Base-by-base conservation (phyloP, 2,888 invertebrate genomes). In the Machimus rusticus region DNA sequence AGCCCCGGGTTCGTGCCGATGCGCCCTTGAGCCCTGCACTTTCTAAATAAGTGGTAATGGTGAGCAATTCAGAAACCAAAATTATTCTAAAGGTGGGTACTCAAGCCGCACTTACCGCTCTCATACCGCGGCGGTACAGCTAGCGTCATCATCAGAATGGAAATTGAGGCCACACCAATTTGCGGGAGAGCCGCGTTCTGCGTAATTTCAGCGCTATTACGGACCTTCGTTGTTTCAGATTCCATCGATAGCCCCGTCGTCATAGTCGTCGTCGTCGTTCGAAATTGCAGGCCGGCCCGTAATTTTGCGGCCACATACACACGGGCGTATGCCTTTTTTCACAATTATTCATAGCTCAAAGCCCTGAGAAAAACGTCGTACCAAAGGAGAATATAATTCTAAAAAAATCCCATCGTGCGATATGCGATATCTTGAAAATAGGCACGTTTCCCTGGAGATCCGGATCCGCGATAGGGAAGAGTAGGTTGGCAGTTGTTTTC, bases 141-240 rank as follows among this genome's bases (percentile, higher is more conserved):
- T n/a, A 9, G 16, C 79, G 55, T 79, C 51, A 14, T 79, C 79
- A 28, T 79, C 79, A 51, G n/a, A 46, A 51, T 16, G 51, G 31
- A 66, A 79, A 79, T 79, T 79, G 79, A 79, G 79, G 79, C 55
- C 79, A 79, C n/a, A 46, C 51, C 79, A 79, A 79, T 79, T 79
- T 79, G 79, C 31, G 79, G 79, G 34, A 79, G 79, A 79, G 28
- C 5, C 37, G 23, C 12, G 31, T 39, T 51, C 19, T 79, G 28
- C 79, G 79, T 79, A 79, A 79, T 79, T 79, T 79, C 51, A 79
- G 79, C 31, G 31, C 9, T 79, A 79, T 79, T 79, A 79, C 31
- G 51, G 51, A 51, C 66, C 28, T 23, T 23, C 66, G 23, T 12
- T 28, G 28, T 78, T 78, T 46, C 78, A 66, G 79, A 79, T 79